A percentile compares a stretch with the other conserved stretches of the same genome.
Conservation (phyloP, 2,888 invertebrate species). For the Emmelina monodactyla region DNA sequence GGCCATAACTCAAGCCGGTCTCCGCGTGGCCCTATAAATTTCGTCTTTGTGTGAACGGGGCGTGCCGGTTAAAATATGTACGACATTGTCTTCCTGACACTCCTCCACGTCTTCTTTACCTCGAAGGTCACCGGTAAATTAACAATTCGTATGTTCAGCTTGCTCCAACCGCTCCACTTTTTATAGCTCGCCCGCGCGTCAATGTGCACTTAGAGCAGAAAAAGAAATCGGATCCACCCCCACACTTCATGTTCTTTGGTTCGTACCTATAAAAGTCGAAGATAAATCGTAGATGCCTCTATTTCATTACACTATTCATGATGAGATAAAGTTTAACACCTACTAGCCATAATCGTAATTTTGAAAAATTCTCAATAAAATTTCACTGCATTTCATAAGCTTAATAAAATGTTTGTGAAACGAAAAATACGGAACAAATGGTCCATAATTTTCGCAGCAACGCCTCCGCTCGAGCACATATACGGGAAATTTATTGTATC, state of each 20-base stretch:
- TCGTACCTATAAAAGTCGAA: too few relatives aligned
- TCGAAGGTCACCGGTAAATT: conserved; percentile 49
- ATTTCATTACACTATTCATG: too few relatives aligned
- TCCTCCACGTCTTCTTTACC: conserved; percentile 43
- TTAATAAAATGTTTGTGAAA: conserved; percentile 14
- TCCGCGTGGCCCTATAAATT: conserved; percentile 63
- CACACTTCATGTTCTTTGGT: too few relatives aligned
- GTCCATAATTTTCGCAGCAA: conserved; percentile 29
- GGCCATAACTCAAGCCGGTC: conserved; percentile 62
- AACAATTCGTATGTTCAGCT: conserved; percentile 38
- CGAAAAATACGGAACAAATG: conserved; percentile 23
- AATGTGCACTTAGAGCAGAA: conserved; percentile 17
- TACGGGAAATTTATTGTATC: conserved; percentile 30
- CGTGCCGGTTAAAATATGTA: conserved; percentile 63
- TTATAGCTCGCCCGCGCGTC: conserved; percentile 34
- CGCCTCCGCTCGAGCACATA: conserved; percentile 32
- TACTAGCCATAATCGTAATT: too few relatives aligned
- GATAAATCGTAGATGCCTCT: too few relatives aligned
- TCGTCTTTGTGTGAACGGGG: conserved; percentile 61
- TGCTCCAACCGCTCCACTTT: conserved; percentile 25
- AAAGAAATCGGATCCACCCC: conserved; percentile 21
- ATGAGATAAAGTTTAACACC: too few relatives aligned
- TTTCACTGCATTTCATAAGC: conserved; percentile 2
- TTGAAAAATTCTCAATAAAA: neutral
- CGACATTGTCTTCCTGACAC: conserved; percentile 58